Percentiles rank a stretch among this genome's conserved stretches.
Conservation (phyloP, 2,113 vertebrate genomes). For the Raja brachyura region DNA sequence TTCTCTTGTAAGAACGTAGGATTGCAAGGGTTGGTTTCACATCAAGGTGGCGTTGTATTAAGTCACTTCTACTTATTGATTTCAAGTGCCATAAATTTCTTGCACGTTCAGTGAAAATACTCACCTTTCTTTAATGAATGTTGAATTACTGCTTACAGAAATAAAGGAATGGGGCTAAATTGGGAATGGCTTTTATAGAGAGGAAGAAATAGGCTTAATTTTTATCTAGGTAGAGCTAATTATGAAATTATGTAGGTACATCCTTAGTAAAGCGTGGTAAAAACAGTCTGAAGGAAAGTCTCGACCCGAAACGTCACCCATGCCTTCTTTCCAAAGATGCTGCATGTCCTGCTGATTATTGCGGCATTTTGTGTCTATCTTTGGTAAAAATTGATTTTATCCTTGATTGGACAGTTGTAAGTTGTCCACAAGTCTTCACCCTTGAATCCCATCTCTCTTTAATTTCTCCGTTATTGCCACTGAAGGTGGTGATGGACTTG, state of each 20-base stretch:
- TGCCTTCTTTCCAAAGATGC: too few relatives aligned
- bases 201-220: background rate
- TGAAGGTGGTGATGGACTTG: background rate
- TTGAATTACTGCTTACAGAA: background rate
- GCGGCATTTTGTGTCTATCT: too few relatives aligned
- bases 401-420: background rate
- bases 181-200: too few relatives aligned
- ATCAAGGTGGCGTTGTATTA: background rate
- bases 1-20: background rate
- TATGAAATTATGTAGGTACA: background rate
- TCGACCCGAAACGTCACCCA: too few relatives aligned
- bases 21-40: background rate
- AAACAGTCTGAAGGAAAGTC: too few relatives aligned
- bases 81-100: background rate
- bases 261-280: background rate
- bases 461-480: too few relatives aligned
- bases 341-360: too few relatives aligned
- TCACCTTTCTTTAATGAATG: background rate
- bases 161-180: background rate
- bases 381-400: background rate
- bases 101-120: background rate
- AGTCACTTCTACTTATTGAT: background rate
- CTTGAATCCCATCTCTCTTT: too few relatives aligned
- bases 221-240: background rate
- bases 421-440: too few relatives aligned